Evolutionary conservation across 1,140 invertebrate species (phyloP), one percentile per base, ranked within the genome.

Genomic region (Tetramorium alpestre): DNA sequence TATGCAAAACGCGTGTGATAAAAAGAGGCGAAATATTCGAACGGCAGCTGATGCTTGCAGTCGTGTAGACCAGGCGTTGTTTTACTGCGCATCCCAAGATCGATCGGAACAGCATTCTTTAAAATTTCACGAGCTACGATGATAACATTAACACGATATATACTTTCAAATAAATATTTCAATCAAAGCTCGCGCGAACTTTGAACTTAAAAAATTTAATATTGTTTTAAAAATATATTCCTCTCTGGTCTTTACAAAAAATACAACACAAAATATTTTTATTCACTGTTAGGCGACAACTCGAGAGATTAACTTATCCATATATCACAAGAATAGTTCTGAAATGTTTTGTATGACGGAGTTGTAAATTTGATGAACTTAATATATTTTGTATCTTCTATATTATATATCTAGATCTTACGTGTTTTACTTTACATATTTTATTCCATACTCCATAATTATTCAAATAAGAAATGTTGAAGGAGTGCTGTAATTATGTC

Each of bases 21-120:
- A 82, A 72, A 58, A 72, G 78, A 72, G 16, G 47, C n/a, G 25
- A 70, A 41, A 41, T 70, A 72, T 41, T 7, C 38, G 18, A 82
- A 82, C 65, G 22, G 41, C 80, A 73, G 67, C 80, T 82, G 69
- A 82, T 73, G 80, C 47, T 73, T 58, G 67, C 67, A 58, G 65
- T 82, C 22, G 38, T n/a, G 10, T 49, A 69, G 38, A 22, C 33
- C 16, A 67, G 44, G 25, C 54, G 7, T 72, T 70, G 67, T 49
- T 81, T 81, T 51, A 49, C 16, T 47, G 41, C 41, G 18, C 18
- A 47, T 13, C 5, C 7, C 6, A 44, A 33, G 16, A 82, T 82
- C 51, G 41, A 60, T 73, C 18, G 41, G 13, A 25, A 69, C 13
- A n/a, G 10, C 6, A 58, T 25, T 73, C 25, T 82, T 47, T 73